These are phyloP conservation scores for Leptinotarsa juncta DNA, from an alignment of 2,888 invertebrate species.

Conservation along the genomic window DNA sequence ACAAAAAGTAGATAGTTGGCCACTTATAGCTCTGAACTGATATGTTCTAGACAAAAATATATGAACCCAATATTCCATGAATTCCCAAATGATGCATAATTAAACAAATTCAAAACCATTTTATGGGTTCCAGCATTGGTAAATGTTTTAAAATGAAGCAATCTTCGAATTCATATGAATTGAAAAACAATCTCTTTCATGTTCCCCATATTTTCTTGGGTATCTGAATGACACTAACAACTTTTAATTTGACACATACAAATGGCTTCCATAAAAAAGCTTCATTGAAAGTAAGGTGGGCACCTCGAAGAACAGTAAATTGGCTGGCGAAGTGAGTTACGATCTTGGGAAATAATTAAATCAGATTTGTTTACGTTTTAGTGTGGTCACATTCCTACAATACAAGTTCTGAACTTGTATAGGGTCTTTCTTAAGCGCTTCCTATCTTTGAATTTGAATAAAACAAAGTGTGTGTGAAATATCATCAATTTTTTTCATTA, in stretches of 20 bases:
- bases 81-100: no score
- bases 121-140: no score
- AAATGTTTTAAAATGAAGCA: background rate
- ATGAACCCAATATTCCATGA: no score
- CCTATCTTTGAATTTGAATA: no score
- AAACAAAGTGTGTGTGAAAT: no score
- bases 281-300: conserved; percentile 12
- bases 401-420: background rate
- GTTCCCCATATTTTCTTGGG: conserved; percentile 4
- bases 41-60: no score
- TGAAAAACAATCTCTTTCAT: conserved; percentile 2
- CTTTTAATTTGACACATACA: conserved; percentile 8
- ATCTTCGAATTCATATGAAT: conserved; percentile 1
- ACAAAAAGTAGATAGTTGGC: no score
- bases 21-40: no score
- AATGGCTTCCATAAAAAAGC: conserved; percentile 14
- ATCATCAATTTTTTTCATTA: no score
- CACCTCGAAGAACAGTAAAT: conserved; percentile 7
- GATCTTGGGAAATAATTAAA: conserved; percentile 11
- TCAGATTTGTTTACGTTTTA: conserved; percentile 12
- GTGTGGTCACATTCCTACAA: background rate
- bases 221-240: conserved; percentile 15
- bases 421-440: no score
- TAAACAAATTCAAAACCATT: no score
- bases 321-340: conserved; percentile 12